phyloP scores from a whole-genome alignment of 2,113 vertebrate genomes.

The Misgurnus mizolepis region DNA sequence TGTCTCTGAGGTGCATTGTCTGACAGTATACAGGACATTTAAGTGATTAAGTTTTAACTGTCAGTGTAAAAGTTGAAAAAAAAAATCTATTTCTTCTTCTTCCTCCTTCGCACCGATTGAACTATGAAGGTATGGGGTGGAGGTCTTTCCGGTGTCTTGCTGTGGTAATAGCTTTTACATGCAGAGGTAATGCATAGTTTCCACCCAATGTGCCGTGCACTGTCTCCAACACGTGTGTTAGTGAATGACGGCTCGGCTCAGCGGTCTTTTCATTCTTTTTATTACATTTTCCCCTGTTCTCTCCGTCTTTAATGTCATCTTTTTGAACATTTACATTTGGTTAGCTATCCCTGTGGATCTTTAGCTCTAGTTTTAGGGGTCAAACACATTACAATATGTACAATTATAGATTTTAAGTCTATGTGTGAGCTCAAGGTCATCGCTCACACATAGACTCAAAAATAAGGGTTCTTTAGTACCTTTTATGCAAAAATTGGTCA shows the following conservation, averaged over 20 bases:
- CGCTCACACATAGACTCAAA: no score
- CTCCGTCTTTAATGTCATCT: slow-evolving; percentile 6
- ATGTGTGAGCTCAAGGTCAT: no score
- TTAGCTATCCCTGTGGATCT: background rate
- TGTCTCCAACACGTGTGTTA: slow-evolving; percentile 21
- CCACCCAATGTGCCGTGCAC: slow-evolving; percentile 48
- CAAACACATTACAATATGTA: background rate
- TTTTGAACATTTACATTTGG: slow-evolving; percentile 43
- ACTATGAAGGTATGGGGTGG: slow-evolving; percentile 15
- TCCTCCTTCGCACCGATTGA: slow-evolving; percentile 37
- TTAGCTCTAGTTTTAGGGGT: background rate
- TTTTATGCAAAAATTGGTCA: no score
- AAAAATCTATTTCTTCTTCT: slow-evolving; percentile 29
- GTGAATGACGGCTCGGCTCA: slow-evolving; percentile 8
- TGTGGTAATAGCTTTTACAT: slow-evolving; percentile 49
- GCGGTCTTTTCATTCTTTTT: background rate
- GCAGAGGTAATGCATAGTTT: slow-evolving; percentile 30
- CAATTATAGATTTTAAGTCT: no score
- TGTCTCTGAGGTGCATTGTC: no score
- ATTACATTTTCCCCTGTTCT: background rate
- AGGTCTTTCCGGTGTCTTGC: slow-evolving; percentile 31
- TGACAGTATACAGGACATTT: no score
- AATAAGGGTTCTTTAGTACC: no score
- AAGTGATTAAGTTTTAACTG: no score
- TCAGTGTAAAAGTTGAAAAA: background rate